Evolutionary conservation across 53 echinoderm and acorn worm genomes (phyloP).

Genomic region (Henricia sp.): DNA sequence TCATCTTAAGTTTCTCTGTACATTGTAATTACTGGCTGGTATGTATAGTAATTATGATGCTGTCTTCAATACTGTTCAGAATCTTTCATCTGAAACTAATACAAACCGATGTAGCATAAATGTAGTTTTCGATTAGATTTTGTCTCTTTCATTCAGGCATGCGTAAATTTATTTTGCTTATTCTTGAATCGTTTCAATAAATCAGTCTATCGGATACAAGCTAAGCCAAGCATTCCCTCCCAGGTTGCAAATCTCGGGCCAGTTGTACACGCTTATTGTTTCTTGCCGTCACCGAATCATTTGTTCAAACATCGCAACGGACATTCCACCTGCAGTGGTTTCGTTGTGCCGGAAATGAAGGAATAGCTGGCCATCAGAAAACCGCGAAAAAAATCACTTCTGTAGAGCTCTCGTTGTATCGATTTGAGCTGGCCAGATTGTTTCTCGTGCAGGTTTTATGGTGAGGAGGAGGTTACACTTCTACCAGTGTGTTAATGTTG

Average conservation of each 20-base stretch:
- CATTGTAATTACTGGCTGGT: too few relatives aligned
- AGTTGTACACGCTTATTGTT: too few relatives aligned
- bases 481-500: too few relatives aligned
- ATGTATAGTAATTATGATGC: too few relatives aligned
- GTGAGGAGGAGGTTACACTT: too few relatives aligned
- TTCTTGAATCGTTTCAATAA: background rate
- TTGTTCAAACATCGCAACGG: background rate
- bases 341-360: slow-evolving; percentile 14
- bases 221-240: too few relatives aligned
- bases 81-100: too few relatives aligned
- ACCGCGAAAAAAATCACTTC: background rate
- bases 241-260: background rate
- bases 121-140: too few relatives aligned
- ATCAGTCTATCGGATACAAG: background rate
- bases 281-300: background rate
- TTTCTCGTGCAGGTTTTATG: background rate
- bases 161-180: background rate
- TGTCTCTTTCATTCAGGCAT: too few relatives aligned
- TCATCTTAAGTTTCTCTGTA: too few relatives aligned
- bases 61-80: too few relatives aligned
- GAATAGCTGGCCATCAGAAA: background rate
- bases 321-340: background rate
- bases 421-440: slow-evolving; percentile 1
- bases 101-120: too few relatives aligned
- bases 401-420: background rate